Conservation (phyloP, 2,888 invertebrate species). For the Tipula vernalis region DNA sequence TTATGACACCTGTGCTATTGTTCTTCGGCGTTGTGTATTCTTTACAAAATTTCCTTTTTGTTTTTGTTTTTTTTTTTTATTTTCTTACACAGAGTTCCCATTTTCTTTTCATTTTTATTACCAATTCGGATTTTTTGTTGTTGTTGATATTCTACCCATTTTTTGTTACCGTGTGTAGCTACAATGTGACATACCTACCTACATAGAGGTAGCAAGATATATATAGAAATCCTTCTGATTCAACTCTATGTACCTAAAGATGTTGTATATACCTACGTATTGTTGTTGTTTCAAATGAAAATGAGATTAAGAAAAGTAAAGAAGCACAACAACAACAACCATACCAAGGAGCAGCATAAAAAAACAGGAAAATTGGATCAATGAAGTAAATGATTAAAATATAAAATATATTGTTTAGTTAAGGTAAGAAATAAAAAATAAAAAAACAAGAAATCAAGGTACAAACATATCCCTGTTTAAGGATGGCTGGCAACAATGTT, state of each 20-base stretch:
- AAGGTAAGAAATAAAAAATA: neutral
- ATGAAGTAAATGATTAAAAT: constrained; percentile 4
- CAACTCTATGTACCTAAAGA: neutral
- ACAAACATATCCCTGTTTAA: neutral
- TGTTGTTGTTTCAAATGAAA: neutral
- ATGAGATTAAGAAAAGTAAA: neutral
- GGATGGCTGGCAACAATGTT: neutral
- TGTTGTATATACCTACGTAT: neutral
- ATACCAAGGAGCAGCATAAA: neutral
- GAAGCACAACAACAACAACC: neutral
- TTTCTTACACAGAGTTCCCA: neutral
- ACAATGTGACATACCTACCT: neutral
- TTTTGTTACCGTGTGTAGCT: neutral
- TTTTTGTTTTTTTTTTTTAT: neutral
- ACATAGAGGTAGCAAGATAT: neutral
- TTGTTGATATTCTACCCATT: neutral
- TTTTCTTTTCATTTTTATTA: neutral
- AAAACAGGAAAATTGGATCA: neutral
- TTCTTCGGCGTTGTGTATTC: neutral
- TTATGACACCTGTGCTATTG: neutral
- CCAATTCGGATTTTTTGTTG: neutral
- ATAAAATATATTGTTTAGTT: neutral
- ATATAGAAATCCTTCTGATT: neutral
- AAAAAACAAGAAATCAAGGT: neutral
- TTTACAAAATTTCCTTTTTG: neutral